phyloP scores from a whole-genome alignment of 2,888 invertebrate species.

The Scelioninae gen. 2 region DNA sequence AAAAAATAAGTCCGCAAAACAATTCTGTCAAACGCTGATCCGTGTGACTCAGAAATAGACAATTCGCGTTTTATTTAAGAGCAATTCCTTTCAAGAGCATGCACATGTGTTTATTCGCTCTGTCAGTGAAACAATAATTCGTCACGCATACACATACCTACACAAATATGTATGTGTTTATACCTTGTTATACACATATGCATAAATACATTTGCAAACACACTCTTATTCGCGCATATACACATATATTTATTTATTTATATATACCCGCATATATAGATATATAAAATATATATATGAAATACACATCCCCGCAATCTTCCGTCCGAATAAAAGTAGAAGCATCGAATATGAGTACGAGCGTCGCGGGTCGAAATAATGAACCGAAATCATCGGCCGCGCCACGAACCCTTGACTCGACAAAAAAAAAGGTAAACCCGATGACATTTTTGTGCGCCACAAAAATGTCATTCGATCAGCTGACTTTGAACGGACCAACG shows the following conservation, averaged over 20 bases:
- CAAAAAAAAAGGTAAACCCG: no score
- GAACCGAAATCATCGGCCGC: no score
- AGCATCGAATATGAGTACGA: no score
- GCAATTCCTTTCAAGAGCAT: slow-evolving; percentile 34
- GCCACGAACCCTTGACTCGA: no score
- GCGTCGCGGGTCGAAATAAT: no score
- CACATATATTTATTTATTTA: no score
- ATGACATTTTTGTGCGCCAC: background rate
- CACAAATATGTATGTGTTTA: background rate
- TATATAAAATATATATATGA: no score
- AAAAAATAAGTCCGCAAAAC: slow-evolving; percentile 8
- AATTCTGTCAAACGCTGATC: background rate
- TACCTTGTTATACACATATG: background rate
- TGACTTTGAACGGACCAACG: slow-evolving; percentile 62
- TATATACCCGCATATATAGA: no score
- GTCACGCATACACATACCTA: slow-evolving; percentile 23
- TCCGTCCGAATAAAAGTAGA: no score
- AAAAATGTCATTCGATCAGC: slow-evolving; percentile 69
- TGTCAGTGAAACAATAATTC: slow-evolving; percentile 32
- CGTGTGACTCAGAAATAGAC: slow-evolving; percentile 37
- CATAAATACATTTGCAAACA: no score
- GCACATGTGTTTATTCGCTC: slow-evolving; percentile 31
- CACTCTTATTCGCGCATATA: no score
- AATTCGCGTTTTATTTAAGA: slow-evolving; percentile 39
- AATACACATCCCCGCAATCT: no score